phyloP scores from a whole-genome alignment of 2,888 invertebrate species.

The Lasius platythorax region DNA sequence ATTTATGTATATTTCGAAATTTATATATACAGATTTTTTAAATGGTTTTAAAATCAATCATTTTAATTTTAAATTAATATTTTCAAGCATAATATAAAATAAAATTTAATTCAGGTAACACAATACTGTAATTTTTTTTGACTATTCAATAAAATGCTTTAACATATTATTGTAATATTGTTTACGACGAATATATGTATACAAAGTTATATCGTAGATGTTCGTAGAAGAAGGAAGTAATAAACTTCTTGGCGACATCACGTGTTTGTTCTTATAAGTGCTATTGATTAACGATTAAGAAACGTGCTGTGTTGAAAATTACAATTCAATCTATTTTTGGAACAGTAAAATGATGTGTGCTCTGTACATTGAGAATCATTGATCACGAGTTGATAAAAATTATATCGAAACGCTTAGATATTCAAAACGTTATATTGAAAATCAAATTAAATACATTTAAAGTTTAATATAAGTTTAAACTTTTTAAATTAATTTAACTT shows the following conservation, averaged over 20 bases:
- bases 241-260: background rate
- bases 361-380: background rate
- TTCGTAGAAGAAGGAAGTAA: background rate
- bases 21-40: background rate
- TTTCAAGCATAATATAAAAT: background rate
- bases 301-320: background rate
- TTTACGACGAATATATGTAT: background rate
- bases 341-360: background rate
- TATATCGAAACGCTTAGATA: background rate
- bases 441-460: background rate
- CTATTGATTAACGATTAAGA: background rate
- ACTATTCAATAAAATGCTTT: background rate
- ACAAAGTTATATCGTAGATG: background rate
- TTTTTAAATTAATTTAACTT: background rate
- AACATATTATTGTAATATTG: background rate
- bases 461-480: background rate
- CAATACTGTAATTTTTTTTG: background rate
- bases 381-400: background rate
- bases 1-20: background rate
- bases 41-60: background rate
- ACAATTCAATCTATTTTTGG: background rate
- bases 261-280: background rate
- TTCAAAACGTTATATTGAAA: background rate
- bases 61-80: background rate
- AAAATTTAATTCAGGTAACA: background rate